Evolutionary conservation across 2,797 vertebrate species (phyloP).

Genomic region (Vireo griseus): DNA sequence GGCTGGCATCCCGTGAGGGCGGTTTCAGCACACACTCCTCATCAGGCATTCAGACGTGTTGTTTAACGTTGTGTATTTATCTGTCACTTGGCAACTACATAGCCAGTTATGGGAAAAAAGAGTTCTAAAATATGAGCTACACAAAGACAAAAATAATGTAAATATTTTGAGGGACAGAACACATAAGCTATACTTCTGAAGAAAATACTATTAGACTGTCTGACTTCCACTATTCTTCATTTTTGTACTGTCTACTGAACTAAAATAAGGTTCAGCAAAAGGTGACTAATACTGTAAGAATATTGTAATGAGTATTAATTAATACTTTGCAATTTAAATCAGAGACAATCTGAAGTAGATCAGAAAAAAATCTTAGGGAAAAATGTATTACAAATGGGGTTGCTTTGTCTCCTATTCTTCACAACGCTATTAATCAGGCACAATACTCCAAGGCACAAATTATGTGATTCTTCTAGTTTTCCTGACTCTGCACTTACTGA

Average conservation of each 20-base stretch:
- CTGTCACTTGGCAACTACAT: neutral
- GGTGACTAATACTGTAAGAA: conserved; percentile 11
- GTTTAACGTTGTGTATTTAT: neutral
- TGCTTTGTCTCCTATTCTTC: conserved; percentile 7
- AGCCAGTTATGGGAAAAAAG: neutral
- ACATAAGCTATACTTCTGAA: neutral
- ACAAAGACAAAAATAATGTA: neutral
- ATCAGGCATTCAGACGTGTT: fast-evolving
- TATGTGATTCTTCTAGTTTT: neutral
- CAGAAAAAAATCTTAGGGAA: neutral
- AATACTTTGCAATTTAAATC: conserved; percentile 29
- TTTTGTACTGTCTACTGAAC: neutral
- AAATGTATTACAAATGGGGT: neutral
- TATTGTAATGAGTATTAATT: conserved; percentile 22
- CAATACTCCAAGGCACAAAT: neutral
- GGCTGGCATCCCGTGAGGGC: neutral
- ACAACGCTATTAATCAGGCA: neutral
- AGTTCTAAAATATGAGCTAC: neutral
- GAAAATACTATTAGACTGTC: neutral
- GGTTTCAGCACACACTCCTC: fast-evolving
- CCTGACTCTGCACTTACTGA: conserved; percentile 15
- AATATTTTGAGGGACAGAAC: neutral
- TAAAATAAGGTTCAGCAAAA: conserved; percentile 19
- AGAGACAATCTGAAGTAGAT: neutral
- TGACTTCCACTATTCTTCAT: neutral